Base-by-base conservation (phyloP, 2,888 invertebrate genomes). In the Lamproptera curius region DNA sequence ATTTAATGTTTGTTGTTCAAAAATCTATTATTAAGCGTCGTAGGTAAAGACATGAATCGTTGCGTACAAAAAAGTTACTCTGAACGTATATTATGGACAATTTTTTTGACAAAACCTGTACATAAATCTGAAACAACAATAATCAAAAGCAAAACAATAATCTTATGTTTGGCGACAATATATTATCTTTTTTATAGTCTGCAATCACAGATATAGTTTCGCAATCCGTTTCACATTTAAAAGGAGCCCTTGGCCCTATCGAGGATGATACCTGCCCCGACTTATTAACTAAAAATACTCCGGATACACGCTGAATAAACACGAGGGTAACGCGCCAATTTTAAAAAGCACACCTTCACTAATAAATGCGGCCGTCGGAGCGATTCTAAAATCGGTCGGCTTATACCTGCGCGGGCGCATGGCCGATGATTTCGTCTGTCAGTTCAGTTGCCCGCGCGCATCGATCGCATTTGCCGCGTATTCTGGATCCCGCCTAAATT, bases 231-330 rank as follows among this genome's bases (percentile, higher is more conserved):
- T 38, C 28, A 51, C 46, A 41, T 44, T 51, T 50, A 55, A 60
- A 52, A 44, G 59, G 64, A 77, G 74, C 79, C 80, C 84, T 82
- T 80, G 76, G 77, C 73, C 77, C 78, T 76, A 64, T 52, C 59
- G 57, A 64, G 65, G 65, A 73, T 62, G 67, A 75, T 85, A 85
- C 86, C 85, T 85, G 85, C 70, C 70, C 62, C 70, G 69, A 66
- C 67, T 66, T 76, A 75, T 76, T 75, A 71, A 77, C 83, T 83
- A 85, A 81, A 86, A 86, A 84, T 85, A 86, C 77, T 73, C 73
- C 67, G 65, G 70, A 70, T 76, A 71, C 73, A 80, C 75, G 76
- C 72, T 75, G 81, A 73, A 83, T 80, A 85, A 83, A 85, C 81
- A 83, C 58, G 55, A 38, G 14, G 16, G 9, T 54, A 46, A 3